Percentiles rank a stretch among this genome's conserved stretches.
Conservation (phyloP, 30 jellyfish, hydroid and myxozoan genomes). For the Aurelia aurita region DNA sequence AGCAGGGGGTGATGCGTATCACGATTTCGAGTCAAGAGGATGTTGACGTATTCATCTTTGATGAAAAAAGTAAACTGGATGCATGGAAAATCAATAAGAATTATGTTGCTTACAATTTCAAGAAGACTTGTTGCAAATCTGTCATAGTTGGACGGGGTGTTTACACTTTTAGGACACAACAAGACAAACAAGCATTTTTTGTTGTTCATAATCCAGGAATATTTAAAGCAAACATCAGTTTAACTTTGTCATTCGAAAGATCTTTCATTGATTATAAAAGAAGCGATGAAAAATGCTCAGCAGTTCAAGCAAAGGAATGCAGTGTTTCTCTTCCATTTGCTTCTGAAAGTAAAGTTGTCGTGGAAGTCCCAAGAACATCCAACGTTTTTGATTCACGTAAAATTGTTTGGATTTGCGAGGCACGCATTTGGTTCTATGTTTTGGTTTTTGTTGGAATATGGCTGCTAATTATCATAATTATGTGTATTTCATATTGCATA, state of each 20-base stretch:
- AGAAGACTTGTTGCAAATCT: conserved; percentile 59
- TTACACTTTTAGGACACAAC: conserved; percentile 48
- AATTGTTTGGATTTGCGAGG: conserved; percentile 67
- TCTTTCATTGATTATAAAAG: conserved; percentile 33
- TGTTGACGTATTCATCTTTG: conserved; percentile 51
- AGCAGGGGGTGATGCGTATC: conserved; percentile 49
- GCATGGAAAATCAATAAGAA: conserved; percentile 69
- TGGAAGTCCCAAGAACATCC: conserved; percentile 61
- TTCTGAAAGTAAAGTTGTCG: conserved; percentile 58
- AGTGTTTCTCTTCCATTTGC: conserved; percentile 71
- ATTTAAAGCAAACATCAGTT: neutral
- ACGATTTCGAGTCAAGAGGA: conserved; percentile 31
- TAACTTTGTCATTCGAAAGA: conserved; percentile 31
- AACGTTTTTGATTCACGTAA: conserved; percentile 7
- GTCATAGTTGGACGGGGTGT: conserved; percentile 29
- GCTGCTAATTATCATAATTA: neutral
- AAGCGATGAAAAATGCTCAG: conserved; percentile 35
- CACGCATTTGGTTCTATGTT: conserved; percentile 65
- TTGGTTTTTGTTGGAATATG: conserved; percentile 54
- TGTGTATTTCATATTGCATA: conserved; percentile 37
- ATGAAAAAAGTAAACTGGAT: conserved; percentile 29
- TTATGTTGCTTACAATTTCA: conserved; percentile 52
- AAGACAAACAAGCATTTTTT: conserved; percentile 36
- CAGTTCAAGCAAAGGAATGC: conserved; percentile 40
- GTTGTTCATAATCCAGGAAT: conserved; percentile 21